phyloP scores from a whole-genome alignment of 2,113 vertebrate genomes.

The Bungarus multicinctus region DNA sequence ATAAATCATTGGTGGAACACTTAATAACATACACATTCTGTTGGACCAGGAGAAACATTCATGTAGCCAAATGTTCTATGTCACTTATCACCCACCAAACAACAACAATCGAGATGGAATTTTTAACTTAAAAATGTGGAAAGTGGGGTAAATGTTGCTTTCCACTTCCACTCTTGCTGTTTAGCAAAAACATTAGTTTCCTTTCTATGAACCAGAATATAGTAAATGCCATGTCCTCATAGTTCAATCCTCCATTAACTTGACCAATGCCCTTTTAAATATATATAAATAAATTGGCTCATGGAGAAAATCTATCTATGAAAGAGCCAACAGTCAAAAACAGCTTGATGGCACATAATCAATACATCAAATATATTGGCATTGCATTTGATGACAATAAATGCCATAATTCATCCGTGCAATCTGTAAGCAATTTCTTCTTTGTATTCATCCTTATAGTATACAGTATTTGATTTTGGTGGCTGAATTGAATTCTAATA shows the following conservation, averaged over 20 bases:
- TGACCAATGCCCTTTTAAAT: neutral
- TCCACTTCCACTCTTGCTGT: neutral
- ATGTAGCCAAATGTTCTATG: neutral
- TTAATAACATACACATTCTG: neutral
- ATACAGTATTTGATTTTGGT: neutral
- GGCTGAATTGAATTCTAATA: neutral
- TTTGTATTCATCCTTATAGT: neutral
- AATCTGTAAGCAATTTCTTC: neutral
- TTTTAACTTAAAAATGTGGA: neutral
- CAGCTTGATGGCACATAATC: neutral
- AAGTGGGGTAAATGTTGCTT: neutral
- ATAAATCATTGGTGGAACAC: neutral
- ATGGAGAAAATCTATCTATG: neutral
- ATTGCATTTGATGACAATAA: neutral
- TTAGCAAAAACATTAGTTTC: neutral
- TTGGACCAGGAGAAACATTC: neutral
- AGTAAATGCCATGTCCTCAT: neutral
- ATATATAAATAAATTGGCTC: neutral
- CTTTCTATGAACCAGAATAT: neutral
- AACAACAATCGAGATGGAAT: no score
- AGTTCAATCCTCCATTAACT: neutral
- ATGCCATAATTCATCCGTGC: neutral
- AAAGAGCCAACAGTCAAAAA: neutral
- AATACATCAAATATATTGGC: neutral
- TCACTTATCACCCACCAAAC: neutral